phyloP scores from a whole-genome alignment of 2,113 vertebrate genomes.

The Brachirus orientalis region DNA sequence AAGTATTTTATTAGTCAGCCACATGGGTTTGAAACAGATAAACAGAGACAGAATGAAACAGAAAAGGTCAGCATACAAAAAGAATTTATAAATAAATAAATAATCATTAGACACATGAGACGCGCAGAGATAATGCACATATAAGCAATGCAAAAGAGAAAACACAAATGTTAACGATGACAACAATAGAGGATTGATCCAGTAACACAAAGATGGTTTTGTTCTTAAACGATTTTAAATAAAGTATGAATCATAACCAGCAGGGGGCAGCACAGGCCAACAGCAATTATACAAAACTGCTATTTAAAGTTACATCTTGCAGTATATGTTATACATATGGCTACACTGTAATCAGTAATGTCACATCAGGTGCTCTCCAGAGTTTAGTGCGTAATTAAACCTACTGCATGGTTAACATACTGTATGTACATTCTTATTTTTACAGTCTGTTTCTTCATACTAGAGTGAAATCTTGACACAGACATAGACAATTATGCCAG shows the following conservation, averaged over 20 bases:
- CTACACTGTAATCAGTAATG: background rate
- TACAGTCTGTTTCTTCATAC: too few species aligned
- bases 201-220: too few species aligned
- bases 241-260: slow-evolving; percentile 11
- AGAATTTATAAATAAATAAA: background rate
- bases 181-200: background rate
- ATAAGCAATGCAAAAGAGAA: too few species aligned
- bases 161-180: too few species aligned
- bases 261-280: slow-evolving; percentile 47
- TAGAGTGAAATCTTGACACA: too few species aligned
- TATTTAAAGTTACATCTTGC: background rate
- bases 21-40: slow-evolving; percentile 14
- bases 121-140: background rate
- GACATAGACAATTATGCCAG: too few species aligned
- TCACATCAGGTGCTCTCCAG: background rate
- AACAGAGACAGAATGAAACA: slow-evolving; percentile 23
- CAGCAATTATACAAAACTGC: background rate
- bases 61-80: slow-evolving; percentile 4
- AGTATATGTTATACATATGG: too few species aligned
- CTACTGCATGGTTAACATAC: too few species aligned
- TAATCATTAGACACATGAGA: background rate
- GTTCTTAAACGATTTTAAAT: too few species aligned
- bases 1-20: slow-evolving; percentile 59
- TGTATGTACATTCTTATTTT: too few species aligned
- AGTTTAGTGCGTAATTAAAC: too few species aligned